Base-by-base conservation (phyloP, 2,888 invertebrate genomes). In the Trichopoda pennipes region DNA sequence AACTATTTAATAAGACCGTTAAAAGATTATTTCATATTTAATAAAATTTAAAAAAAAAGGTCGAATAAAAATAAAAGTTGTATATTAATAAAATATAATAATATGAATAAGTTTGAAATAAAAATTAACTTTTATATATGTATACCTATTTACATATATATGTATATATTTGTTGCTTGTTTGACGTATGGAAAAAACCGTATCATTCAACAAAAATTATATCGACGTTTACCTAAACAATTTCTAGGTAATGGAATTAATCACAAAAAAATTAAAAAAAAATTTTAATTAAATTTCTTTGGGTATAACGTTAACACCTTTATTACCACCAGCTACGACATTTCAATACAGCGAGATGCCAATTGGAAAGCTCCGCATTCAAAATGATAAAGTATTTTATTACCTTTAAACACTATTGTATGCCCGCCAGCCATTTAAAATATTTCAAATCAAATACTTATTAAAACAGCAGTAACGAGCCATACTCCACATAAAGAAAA, bases 361-460 rank as follows among this genome's bases (percentile, higher is more conserved):
- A 69, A 69, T 75, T 87, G 85, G 87, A 78, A 76, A 75, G 78
- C 64, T 75, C 56, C 75, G 75, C 53, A 56, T 78, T 79, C 53
- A 87, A 87, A 88, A 86, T 86, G 88, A 89, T 86, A 86, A 87
- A 87, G 85, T 87, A 86, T 86, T 86, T 87, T 86, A 89, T 89
- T 89, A 89, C 88, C 87, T 87, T 88, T 86, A 86, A 87, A 88
- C 86, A 86, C 88, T 66, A 69, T 77, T 73, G 63, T 51, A 73
- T 77, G 63, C 42, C 77, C 72, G 76, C 80, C 51, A 75, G 78
- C 77, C 66, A 82, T 82, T 74, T 72, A 80, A 78, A 21, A 49
- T 38, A 69, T 73, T 75, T 72, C 66, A 75, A 75, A 79, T 72
- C 75, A 75, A 80, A 80, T 80, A 16, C 7, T 58, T 58, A 77